phyloP scores from a whole-genome alignment of 2,797 vertebrate genomes.

The Xyrichtys novacula region DNA sequence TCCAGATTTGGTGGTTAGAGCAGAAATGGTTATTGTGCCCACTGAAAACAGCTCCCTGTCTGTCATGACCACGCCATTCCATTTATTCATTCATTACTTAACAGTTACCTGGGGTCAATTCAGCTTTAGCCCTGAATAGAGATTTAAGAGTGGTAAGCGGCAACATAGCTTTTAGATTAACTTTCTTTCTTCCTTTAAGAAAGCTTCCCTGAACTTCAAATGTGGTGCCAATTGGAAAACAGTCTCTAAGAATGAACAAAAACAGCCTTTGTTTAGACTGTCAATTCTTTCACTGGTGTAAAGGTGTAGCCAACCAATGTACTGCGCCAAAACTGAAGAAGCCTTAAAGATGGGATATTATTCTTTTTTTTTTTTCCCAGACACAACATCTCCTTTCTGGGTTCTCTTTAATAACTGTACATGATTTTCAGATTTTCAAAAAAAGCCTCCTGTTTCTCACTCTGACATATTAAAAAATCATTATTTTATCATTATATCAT shows the following conservation, averaged over 20 bases:
- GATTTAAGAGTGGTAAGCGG: neutral
- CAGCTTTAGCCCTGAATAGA: neutral
- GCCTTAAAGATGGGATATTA: no score
- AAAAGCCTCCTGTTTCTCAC: no score
- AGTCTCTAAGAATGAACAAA: neutral
- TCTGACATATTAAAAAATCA: no score
- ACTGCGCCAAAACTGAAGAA: neutral
- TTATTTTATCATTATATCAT: no score
- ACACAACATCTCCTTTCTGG: no score
- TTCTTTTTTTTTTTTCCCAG: no score
- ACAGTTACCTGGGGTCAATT: neutral
- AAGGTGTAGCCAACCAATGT: neutral
- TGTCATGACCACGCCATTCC: neutral
- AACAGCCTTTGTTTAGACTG: neutral
- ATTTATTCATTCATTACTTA: neutral
- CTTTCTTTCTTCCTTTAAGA: neutral
- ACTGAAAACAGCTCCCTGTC: no score
- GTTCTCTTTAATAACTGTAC: no score
- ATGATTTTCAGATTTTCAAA: no score
- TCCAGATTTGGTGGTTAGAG: no score
- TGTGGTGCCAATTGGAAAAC: slow-evolving; percentile 9
- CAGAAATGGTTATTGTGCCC: no score
- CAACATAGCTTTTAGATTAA: neutral
- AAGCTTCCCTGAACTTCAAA: slow-evolving; percentile 3
- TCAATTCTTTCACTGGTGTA: neutral